Evolutionary conservation across 2,797 vertebrate genomes (phyloP).

Genomic region (Acrossocheilus fasciatus): DNA sequence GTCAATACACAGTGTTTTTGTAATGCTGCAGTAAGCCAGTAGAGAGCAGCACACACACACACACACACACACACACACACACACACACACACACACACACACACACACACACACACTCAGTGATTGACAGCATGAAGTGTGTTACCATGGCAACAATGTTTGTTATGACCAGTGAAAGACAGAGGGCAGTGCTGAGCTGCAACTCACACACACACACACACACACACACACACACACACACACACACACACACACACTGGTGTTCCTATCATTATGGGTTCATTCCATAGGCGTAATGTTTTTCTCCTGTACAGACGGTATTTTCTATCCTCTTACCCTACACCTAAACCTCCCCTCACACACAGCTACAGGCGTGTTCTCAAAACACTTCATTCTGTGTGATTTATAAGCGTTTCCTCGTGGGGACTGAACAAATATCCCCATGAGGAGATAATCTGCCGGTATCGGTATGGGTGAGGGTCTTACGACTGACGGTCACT

Average conservation of each 20-base stretch:
- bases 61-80: no score
- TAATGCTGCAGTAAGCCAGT: neutral
- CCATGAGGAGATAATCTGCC: no score
- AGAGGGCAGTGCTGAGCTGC: neutral
- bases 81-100: no score
- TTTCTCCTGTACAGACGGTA: no score
- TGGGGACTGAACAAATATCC: no score
- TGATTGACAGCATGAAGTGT: no score
- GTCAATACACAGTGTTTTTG: neutral
- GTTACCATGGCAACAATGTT: neutral
- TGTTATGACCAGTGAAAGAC: neutral
- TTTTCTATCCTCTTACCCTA: no score
- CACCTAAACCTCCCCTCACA: no score
- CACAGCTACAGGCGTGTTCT: neutral
- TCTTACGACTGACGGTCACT: neutral
- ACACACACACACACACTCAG: neutral
- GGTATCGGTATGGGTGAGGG: no score
- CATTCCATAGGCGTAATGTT: no score
- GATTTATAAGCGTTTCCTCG: neutral
- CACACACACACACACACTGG: no score
- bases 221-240: neutral
- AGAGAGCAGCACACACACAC: neutral
- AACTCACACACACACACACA: neutral
- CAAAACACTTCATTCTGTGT: neutral
- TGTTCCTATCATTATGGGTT: no score